Conservation (phyloP, 2,797 vertebrate genomes). For the Gila robusta region DNA sequence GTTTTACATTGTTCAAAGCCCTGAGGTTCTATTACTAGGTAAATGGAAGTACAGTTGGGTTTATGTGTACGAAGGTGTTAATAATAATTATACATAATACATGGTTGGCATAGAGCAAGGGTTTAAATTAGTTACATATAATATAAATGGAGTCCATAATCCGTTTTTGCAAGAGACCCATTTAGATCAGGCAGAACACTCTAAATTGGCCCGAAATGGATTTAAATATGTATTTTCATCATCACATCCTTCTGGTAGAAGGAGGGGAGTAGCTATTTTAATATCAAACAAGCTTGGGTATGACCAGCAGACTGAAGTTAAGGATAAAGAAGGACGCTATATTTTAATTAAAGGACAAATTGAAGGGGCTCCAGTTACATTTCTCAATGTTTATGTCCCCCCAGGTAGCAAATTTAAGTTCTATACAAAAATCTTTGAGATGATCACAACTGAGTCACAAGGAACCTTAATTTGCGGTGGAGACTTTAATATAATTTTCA, state of each 20-base stretch:
- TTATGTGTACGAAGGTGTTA: neutral
- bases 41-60: neutral
- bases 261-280: neutral
- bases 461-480: neutral
- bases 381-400: too few relatives aligned
- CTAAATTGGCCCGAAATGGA: slow-evolving; percentile 43
- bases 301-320: neutral
- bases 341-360: neutral
- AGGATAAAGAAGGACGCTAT: neutral
- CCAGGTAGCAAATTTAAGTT: too few relatives aligned
- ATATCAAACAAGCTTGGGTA: neutral
- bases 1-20: neutral
- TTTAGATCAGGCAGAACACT: slow-evolving; percentile 31
- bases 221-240: neutral
- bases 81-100: neutral
- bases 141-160: slow-evolving; percentile 8
- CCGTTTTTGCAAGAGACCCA: slow-evolving; percentile 47
- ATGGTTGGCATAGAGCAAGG: neutral
- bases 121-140: too few relatives aligned
- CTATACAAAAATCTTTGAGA: neutral
- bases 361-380: neutral
- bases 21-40: neutral
- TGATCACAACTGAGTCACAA: neutral
- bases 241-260: neutral
- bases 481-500: neutral